Evolutionary conservation across 2,797 vertebrate species (phyloP), one percentile per base, ranked within the genome.

Genomic region (Sphenodon punctatus): DNA sequence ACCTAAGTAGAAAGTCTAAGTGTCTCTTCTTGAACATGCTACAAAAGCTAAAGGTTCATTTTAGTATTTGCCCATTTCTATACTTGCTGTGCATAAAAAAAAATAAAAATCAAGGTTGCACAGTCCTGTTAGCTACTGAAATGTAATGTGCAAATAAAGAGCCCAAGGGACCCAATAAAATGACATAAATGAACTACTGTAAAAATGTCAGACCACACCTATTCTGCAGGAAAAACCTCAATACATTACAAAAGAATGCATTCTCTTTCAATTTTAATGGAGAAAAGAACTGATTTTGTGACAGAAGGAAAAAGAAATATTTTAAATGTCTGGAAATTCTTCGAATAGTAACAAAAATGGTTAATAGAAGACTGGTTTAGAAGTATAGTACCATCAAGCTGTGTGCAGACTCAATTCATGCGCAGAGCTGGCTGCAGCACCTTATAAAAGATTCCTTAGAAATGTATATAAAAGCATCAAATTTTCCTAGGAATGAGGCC

Each of bases 101-200:
- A 93, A 92, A 91, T 90, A 92, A 92, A 93, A 88, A 75, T 80
- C 13, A 90, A 85, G n/a, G 89, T 82, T 90, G 88, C 88, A 84
- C 82, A 82, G 86, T 86, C 39, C 79, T 85, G 63, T 75, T 85
- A 90, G 88, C 83, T 93, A 88, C 85, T 74, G 78, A 88, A 92
- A 85, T 76, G 86, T 88, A 93, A 90, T 5, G 74, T 90, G 86
- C 89, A 92, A 91, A 93, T 90, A 93, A 92, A 92, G 76, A 74
- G 81, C 92, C 88, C 19, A 25, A 64, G 92, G 92, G 92, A 93
- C 89, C 89, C 90, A 93, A 93, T 93, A 93, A 93, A 93, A 90
- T 88, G 75, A 74, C 88, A 85, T 88, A 92, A 91, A 90, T 84
- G 92, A 90, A 83, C 81, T 85, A 88, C 90, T 89, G 90, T 93